Conservation (phyloP, 2,888 invertebrate species). For the Tineola bisselliella region DNA sequence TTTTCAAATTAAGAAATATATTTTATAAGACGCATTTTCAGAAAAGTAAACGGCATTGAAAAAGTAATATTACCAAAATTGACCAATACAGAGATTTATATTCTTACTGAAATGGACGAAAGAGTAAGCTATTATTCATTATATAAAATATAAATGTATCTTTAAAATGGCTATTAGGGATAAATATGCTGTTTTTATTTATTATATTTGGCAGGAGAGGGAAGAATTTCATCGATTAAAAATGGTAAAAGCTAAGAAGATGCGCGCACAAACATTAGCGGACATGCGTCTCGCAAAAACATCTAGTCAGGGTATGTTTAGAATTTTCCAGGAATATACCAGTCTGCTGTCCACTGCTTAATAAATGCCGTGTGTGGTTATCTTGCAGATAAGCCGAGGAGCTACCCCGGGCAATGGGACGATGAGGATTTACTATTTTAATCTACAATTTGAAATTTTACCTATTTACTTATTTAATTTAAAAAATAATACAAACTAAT, state of each 20-base stretch:
- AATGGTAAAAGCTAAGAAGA: constrained; percentile 59
- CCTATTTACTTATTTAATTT: no score
- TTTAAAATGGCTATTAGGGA: no score
- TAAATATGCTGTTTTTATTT: neutral
- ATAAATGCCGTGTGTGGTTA: no score
- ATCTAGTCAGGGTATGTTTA: neutral
- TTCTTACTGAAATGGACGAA: constrained; percentile 56
- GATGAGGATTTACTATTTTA: constrained; percentile 57
- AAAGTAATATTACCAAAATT: constrained; percentile 59
- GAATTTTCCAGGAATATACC: no score
- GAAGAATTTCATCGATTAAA: constrained; percentile 61
- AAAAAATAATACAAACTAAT: no score
- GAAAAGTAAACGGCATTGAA: constrained; percentile 59
- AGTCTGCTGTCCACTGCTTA: no score
- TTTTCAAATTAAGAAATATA: no score
- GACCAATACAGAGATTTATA: constrained; percentile 51
- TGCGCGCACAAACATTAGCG: constrained; percentile 20
- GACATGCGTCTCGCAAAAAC: neutral
- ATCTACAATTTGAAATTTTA: no score
- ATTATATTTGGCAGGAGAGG: constrained; percentile 36
- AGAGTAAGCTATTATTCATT: constrained; percentile 28
- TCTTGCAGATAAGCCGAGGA: constrained; percentile 27
- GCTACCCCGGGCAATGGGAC: constrained; percentile 45
- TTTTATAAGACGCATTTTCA: constrained; percentile 29
- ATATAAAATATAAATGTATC: neutral